Base-by-base conservation (phyloP, 2,888 invertebrate species). In the Agriotes lineatus region DNA sequence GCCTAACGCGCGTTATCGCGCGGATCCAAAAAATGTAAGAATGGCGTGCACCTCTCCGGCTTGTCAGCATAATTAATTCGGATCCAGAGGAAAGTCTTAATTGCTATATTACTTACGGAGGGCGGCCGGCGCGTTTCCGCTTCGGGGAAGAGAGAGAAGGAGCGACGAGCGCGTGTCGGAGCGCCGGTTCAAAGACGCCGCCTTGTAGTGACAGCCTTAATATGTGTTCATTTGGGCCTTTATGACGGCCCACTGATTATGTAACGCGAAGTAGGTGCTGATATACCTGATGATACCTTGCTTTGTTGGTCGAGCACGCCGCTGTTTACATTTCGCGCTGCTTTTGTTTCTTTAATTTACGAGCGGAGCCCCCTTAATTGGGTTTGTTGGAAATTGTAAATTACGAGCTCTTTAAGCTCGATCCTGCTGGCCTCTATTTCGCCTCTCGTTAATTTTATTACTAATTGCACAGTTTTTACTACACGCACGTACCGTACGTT, bases 171-270 rank as follows among this genome's bases (percentile, higher is more conserved):
- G 75, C 75, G 77, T 76, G 77, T 75, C 76, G 73, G 65, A 70
- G 65, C 67, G 60, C 48, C 71, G 70, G 69, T 72, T 77, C 76
- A 77, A 77, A 77, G 77, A 74, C 70, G 73, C 78, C 76, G 75
- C 74, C 70, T 67, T 72, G 73, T 75, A 77, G 75, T 75, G 77
- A 76, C 77, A 76, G 75, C 70, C 74, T 75, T 76, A 77, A 77
- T 72, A 74, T 78, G 75, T 76, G 75, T 78, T 79, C 78, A 78
- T 79, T 69, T 78, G 75, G 76, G 75, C 72, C 77, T 76, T 79
- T 79, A 78, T 78, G 77, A 77, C 74, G 75, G 75, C 77, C 78
- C 78, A 77, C 76, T 77, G 78, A 78, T 78, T 78, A 78, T 76
- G 72, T 75, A 77, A 76, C 72, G 70, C 75, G 70, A 76, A 77